Conservation (phyloP, 2,113 vertebrate species). For the Erinaceus europaeus region DNA sequence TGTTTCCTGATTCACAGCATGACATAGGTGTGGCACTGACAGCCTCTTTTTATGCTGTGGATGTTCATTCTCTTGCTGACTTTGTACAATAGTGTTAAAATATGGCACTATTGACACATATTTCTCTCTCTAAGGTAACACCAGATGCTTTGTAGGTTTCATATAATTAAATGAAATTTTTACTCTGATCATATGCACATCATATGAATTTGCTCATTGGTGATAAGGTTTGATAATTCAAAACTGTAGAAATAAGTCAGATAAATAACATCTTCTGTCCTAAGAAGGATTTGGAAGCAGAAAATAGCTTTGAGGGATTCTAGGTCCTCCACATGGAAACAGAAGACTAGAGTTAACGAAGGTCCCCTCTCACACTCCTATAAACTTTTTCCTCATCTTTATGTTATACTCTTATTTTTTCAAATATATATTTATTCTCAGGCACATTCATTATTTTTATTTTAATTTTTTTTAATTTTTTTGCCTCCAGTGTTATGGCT, state of each 20-base stretch:
- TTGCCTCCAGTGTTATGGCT: too few relatives aligned
- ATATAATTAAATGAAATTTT: constrained; percentile 20
- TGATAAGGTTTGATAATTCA: neutral
- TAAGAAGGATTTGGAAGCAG: neutral
- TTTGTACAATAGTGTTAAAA: constrained; percentile 38
- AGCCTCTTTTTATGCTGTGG: too few relatives aligned
- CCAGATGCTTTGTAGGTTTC: constrained; percentile 49
- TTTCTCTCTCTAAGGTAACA: constrained; percentile 57
- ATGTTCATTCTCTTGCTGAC: constrained; percentile 16
- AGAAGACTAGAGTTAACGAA: neutral
- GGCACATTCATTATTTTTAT: neutral
- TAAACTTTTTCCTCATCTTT: neutral
- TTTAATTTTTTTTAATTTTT: too few relatives aligned
- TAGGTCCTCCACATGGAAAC: neutral
- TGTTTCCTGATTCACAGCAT: constrained; percentile 21
- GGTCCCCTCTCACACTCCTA: neutral
- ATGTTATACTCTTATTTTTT: too few relatives aligned
- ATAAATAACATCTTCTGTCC: neutral
- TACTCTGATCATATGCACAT: neutral
- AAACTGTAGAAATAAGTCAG: neutral
- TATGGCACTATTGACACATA: constrained; percentile 8
- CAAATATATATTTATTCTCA: too few relatives aligned
- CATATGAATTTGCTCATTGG: constrained; percentile 18
- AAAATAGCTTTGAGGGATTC: rapidly evolving
- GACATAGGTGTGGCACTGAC: neutral